Conservation (phyloP, 2,888 invertebrate genomes). For the Scelioninae gen. 2 region DNA sequence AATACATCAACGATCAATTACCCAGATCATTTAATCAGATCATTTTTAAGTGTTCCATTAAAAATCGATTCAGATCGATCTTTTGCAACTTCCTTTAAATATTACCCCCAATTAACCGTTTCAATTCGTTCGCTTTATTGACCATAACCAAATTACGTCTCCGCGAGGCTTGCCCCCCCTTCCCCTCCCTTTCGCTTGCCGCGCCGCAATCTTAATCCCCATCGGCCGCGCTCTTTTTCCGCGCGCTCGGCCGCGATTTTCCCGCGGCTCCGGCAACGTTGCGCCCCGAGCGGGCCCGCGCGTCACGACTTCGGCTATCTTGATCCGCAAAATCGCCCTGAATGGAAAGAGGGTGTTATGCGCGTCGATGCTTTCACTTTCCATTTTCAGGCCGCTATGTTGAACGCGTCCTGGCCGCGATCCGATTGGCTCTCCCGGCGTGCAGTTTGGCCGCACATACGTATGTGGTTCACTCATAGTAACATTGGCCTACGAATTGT, state of each 20-base stretch:
- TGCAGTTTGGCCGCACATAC: constrained; percentile 61
- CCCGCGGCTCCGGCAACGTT: constrained; percentile 12
- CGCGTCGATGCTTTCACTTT: constrained; percentile 61
- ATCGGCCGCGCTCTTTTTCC: no score
- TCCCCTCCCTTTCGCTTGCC: no score
- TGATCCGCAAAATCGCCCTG: constrained; percentile 59
- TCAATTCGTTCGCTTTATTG: no score
- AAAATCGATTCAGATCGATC: no score
- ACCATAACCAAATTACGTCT: no score
- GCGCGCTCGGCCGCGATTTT: constrained; percentile 18
- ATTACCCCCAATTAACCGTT: no score
- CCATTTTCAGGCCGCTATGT: constrained; percentile 61
- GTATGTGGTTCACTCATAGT: constrained; percentile 65
- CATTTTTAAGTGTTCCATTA: no score
- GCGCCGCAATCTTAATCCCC: no score
- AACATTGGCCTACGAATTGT: constrained; percentile 70
- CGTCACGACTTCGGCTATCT: constrained; percentile 55
- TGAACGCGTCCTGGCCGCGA: constrained; percentile 60
- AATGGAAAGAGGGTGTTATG: constrained; percentile 59
- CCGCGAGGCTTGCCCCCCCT: no score
- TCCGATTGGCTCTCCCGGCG: constrained; percentile 61
- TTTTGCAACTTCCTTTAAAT: no score
- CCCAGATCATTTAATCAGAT: no score
- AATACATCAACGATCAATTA: no score
- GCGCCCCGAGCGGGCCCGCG: constrained; percentile 4